Evolutionary conservation across 23 tunicate genomes (phyloP).

Genomic region (Diplosoma virens): DNA sequence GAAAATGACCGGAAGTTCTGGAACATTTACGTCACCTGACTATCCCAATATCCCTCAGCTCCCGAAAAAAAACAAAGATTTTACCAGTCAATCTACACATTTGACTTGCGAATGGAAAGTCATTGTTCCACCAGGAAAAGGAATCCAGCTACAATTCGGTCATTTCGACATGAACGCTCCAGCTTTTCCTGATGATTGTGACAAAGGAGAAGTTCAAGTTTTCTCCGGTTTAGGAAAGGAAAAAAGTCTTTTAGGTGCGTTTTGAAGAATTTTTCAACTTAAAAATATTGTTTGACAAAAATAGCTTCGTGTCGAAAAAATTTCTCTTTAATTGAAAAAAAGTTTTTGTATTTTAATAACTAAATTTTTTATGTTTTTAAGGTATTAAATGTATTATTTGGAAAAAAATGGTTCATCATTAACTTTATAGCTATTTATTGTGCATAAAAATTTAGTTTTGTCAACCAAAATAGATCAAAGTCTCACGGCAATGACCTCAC

Average conservation of each 20-base stretch:
- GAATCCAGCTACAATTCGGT: conserved; percentile 73
- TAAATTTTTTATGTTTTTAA: no score
- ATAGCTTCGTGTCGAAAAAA: no score
- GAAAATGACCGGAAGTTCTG: conserved; percentile 46
- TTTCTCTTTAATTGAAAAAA: no score
- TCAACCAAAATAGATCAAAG: no score
- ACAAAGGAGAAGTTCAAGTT: conserved; percentile 70
- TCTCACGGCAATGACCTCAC: no score
- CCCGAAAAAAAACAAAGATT: conserved; percentile 1
- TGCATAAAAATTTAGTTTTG: no score
- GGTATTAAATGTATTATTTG: no score
- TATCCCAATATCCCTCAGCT: conserved; percentile 50
- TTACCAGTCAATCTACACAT: neutral
- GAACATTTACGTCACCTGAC: conserved; percentile 89
- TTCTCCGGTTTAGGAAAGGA: conserved; percentile 57
- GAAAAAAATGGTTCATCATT: no score
- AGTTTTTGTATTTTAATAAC: no score
- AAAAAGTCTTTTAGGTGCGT: conserved; percentile 62
- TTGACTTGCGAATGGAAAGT: conserved; percentile 59
- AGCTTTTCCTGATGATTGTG: conserved; percentile 59
- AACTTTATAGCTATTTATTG: no score
- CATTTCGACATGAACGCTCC: conserved; percentile 69
- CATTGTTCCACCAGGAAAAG: conserved; percentile 51
- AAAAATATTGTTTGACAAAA: no score
- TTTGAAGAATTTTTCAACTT: no score